A percentile compares a stretch with the other conserved stretches of the same genome.
phyloP scores from a whole-genome alignment of 2,113 vertebrate genomes.

The Indri indri region DNA sequence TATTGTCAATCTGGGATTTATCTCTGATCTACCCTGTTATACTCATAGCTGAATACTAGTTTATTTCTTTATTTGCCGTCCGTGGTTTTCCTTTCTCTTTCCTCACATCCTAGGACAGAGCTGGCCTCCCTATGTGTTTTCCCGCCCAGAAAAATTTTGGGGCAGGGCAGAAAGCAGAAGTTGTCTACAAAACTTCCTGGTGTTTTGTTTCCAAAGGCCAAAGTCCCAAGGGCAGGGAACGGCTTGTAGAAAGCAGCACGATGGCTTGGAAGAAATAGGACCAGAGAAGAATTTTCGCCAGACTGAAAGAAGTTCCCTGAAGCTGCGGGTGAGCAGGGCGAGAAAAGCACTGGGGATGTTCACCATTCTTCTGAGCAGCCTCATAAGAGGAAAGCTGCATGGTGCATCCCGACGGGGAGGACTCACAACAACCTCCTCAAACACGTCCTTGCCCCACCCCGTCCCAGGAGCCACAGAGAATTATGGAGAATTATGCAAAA shows the following conservation, averaged over 20 bases:
- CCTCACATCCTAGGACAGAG: background rate
- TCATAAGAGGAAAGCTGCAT: background rate
- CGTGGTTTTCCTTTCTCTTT: background rate
- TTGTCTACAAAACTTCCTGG: background rate
- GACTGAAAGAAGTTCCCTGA: background rate
- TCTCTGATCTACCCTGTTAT: background rate
- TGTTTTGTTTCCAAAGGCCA: background rate
- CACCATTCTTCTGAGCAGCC: background rate
- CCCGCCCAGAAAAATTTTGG: background rate
- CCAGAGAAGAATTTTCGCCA: background rate
- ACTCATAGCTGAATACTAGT: background rate
- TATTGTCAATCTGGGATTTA: background rate
- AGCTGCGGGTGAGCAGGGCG: background rate
- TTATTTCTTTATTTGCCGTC: background rate
- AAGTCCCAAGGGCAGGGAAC: background rate
- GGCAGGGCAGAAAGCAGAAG: background rate
- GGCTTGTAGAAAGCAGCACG: background rate
- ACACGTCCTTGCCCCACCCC: background rate
- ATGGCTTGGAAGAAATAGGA: background rate
- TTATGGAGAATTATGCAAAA: background rate
- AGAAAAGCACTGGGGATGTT: background rate
- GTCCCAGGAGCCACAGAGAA: background rate
- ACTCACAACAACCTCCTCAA: background rate
- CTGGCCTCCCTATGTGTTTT: background rate
- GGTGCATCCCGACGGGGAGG: background rate